phyloP scores from a whole-genome alignment of 2,113 vertebrate species.

The Embiotoca jacksoni region DNA sequence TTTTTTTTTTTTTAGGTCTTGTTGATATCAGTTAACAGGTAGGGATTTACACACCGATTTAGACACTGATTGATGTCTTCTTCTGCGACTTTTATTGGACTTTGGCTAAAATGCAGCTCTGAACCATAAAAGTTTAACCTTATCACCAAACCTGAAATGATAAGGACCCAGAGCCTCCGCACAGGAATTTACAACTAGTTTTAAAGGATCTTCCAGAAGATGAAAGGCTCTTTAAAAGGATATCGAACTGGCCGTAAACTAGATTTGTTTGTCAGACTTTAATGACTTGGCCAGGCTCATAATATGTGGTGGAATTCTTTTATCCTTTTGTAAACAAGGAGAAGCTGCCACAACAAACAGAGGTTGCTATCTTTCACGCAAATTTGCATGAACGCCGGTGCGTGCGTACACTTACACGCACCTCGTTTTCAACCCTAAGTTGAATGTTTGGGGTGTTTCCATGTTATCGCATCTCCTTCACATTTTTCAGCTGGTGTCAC shows the following conservation, averaged over 20 bases:
- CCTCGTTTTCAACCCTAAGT: conserved; percentile 15
- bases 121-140: conserved; percentile 42
- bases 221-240: conserved; percentile 68
- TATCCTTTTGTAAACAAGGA: conserved; percentile 66
- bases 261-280: conserved; percentile 73
- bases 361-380: conserved; percentile 6
- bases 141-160: conserved; percentile 53
- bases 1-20: neutral
- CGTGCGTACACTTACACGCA: neutral
- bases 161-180: conserved; percentile 54
- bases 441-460: neutral
- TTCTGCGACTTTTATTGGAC: conserved; percentile 5
- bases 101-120: conserved; percentile 5
- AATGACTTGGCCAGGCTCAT: conserved; percentile 58
- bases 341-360: conserved; percentile 49
- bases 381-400: neutral
- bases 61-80: conserved; percentile 10
- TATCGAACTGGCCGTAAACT: conserved; percentile 76
- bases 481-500: conserved; percentile 2
- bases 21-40: neutral
- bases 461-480: conserved; percentile 9
- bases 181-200: conserved; percentile 72
- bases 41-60: neutral
- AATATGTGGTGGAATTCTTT: conserved; percentile 51
- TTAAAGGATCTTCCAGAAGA: conserved; percentile 71